A percentile compares a stretch with the other conserved stretches of the same genome.
Evolutionary conservation across 2,113 vertebrate genomes (phyloP).

Genomic region (Ceuthmochares aereus): DNA sequence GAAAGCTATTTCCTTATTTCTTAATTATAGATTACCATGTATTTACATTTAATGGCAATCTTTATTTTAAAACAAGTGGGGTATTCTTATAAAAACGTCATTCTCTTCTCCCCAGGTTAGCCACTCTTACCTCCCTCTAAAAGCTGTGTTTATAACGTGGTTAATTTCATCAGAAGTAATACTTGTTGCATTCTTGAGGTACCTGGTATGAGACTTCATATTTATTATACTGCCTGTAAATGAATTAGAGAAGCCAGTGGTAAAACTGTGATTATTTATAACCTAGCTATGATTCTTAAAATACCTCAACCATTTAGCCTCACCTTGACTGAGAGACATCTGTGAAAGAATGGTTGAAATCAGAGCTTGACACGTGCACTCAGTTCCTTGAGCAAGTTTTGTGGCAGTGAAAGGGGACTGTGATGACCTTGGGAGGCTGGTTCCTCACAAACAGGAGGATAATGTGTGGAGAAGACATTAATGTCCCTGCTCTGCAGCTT

Average conservation of each 20-base stretch:
- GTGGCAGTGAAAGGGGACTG: too few species aligned
- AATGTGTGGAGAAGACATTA: not conserved
- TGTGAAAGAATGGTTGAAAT: not conserved
- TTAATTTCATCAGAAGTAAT: not conserved
- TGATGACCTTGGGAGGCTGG: not conserved
- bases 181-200: not conserved
- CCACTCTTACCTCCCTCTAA: not conserved
- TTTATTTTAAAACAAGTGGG: not conserved
- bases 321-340: not conserved
- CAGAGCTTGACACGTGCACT: not conserved
- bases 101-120: not conserved
- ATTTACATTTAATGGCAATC: not conserved
- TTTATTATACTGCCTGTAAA: not conserved
- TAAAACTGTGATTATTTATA: not conserved
- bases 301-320: not conserved
- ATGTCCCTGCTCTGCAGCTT: not conserved
- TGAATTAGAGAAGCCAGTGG: not conserved
- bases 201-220: not conserved
- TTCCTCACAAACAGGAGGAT: not conserved
- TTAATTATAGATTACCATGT: not conserved
- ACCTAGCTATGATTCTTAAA: not conserved
- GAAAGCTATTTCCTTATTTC: not conserved
- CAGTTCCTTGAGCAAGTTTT: not conserved
- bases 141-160: not conserved
- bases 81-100: not conserved